These are phyloP conservation scores for Euura saliciscinereae DNA, from an alignment of 1,140 invertebrate genomes.

Conservation along the genomic window DNA sequence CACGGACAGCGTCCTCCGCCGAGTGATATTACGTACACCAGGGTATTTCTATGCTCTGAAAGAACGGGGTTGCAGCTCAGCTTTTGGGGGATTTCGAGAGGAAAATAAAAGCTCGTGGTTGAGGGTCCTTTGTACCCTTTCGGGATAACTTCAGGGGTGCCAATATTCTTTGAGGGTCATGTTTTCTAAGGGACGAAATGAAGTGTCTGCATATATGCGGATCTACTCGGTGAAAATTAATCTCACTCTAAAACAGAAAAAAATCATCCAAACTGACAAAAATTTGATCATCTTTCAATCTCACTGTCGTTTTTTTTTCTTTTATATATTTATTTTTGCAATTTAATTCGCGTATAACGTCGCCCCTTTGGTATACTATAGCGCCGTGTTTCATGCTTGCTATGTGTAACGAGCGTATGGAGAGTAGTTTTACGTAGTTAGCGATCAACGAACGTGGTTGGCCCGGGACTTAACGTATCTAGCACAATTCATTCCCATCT, in stretches of 20 bases:
- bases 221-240: no score
- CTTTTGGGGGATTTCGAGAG: neutral
- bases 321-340: no score
- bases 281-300: no score
- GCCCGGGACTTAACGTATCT: neutral
- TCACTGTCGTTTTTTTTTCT: no score
- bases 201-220: neutral
- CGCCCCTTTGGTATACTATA: no score
- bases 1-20: neutral
- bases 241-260: no score
- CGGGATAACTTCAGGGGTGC: neutral
- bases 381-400: no score
- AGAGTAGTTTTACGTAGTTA: neutral
- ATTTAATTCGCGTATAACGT: no score
- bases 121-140: constrained; percentile 7
- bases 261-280: no score
- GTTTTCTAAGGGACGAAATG: neutral
- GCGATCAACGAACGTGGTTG: neutral
- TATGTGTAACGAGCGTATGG: no score
- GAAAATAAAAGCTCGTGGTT: constrained; percentile 8
- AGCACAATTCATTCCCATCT: neutral
- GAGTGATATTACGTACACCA: no score
- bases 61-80: neutral
- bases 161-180: constrained; percentile 1
- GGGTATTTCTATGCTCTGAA: neutral